Evolutionary conservation across 2,797 vertebrate species (phyloP), one percentile per base, ranked within the genome.

Genomic region (Schizopygopsis pylzovi): DNA sequence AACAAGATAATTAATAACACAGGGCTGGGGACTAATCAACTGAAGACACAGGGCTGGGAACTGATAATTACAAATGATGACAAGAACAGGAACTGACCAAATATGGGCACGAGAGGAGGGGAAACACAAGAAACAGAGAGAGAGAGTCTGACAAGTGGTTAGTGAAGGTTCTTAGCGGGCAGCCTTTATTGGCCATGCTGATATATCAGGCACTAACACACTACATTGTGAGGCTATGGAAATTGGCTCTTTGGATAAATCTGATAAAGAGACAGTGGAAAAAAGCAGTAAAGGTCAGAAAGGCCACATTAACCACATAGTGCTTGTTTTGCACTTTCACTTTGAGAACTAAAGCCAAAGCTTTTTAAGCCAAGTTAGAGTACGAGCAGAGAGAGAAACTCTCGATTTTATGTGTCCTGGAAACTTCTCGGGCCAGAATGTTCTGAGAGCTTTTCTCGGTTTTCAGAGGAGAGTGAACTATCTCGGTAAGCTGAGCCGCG

Each of bases 341-440:
- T 15, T 77, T 49, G 28, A 65, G 25, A 75, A 52, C 56, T 59
- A 54, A 70, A 37, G 75, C 65, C 77, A 56, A 70, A 45, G 75
- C 76, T 85, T 71, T 47, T 68, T 79, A 68, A 78, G 83, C 65
- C 63, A 68, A 61, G 76, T 77, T 39, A 28, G 33, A 68, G 73
- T 41, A 15, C 9, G 63, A 47, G 45, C 20, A 37, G 15, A 52
- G 33, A 52, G 25, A 39, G 68, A 77, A 79, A 41, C 10, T 70
- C 2, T 78, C 2, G 6, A 54, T 77, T 67, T 41, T 67, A 63
- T 33, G 28, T 22, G 63, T 84, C 65, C 11, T 41, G 20, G 16
- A 28, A 61, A n/a, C 65, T 65, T 71, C 39, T 37, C 16, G 83
- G 39, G 76, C 71, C 8, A 79, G 18, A 79, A 70, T 59, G 39